Conservation (phyloP, 2,888 invertebrate genomes). For the Dendrolimus houi region DNA sequence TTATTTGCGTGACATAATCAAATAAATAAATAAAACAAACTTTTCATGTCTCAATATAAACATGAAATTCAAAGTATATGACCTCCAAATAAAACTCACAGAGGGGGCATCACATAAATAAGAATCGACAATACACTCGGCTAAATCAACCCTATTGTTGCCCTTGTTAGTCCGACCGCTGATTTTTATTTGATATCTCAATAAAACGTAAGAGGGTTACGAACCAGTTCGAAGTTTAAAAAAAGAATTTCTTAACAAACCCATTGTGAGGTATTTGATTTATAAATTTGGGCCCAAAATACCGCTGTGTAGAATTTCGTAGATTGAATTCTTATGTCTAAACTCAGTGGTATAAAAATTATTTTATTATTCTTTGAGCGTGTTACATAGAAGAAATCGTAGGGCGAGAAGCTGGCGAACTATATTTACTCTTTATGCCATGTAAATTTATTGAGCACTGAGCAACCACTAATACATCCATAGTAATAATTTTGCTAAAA, state of each 20-base stretch:
- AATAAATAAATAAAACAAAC: too few species aligned
- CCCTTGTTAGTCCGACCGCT: slow-evolving; percentile 68
- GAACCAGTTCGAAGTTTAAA: slow-evolving; percentile 30
- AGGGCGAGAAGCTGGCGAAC: too few species aligned
- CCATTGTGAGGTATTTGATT: slow-evolving; percentile 53
- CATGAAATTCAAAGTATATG: too few species aligned
- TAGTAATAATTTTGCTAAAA: too few species aligned
- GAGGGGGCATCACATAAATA: slow-evolving; percentile 42
- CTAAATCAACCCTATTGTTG: slow-evolving; percentile 73
- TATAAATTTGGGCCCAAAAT: slow-evolving; percentile 39
- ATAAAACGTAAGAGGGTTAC: slow-evolving; percentile 60
- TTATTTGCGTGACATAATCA: too few species aligned
- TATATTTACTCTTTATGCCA: too few species aligned
- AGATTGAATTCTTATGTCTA: background rate
- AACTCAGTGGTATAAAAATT: too few species aligned
- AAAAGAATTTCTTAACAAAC: slow-evolving; percentile 2
- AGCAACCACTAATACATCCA: too few species aligned
- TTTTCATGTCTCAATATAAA: too few species aligned
- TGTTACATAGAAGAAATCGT: too few species aligned
- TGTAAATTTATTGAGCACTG: too few species aligned
- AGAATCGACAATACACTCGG: slow-evolving; percentile 69
- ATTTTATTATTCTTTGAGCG: too few species aligned
- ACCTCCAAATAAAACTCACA: background rate
- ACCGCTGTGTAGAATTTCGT: background rate
- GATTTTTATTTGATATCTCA: slow-evolving; percentile 76